Base-by-base conservation (phyloP, 1,140 invertebrate species). In the Triops longicaudatus region DNA sequence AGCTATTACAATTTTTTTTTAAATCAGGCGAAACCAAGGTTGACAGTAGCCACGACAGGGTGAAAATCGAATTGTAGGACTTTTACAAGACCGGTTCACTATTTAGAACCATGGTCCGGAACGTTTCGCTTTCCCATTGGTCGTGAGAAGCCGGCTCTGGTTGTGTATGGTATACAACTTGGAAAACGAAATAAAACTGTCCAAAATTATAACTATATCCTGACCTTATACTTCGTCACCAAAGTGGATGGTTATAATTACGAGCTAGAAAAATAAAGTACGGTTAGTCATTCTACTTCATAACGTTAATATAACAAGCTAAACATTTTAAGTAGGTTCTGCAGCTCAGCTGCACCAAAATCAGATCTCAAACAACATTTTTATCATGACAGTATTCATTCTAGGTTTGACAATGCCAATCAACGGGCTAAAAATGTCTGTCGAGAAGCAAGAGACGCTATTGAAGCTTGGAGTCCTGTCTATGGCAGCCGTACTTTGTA, bases 371-470 rank as follows among this genome's bases (percentile, higher is more conserved):
- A n/a, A n/a, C n/a, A n/a, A 37, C 31, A 37, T 37, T 17, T 22
- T 63, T 6, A 63, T 14, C 14, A 63, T 63, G 17, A 63, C 22
- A n/a, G 10, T 9, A 14, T 63, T 17, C 50, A n/a, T n/a, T 5
- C 10, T 63, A 63, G 31, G 31, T 63, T 63, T 17, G 17, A 63
- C 9, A 17, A 63, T 63, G 50, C 17, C 50, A 63, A n/a, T 63
- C 22, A 63, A 17, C 2, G 50, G 77, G 17, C 78, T 85, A 76
- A 83, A 84, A 17, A 87, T 90, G 86, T 89, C 89, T n/a, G 85
- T 90, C 26, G 94, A 98, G 81, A 98, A 98, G 85, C 95, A 98
- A 84, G 95, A 98, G 84, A 97, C 95, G 50, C 88, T 98, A 80
- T 87, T 98, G 78, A 98, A 98, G 84, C 86, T 98, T 82, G 89